These are phyloP conservation scores for Rhinichthys klamathensis DNA, from an alignment of 2,113 vertebrate species.

Conservation along the genomic window DNA sequence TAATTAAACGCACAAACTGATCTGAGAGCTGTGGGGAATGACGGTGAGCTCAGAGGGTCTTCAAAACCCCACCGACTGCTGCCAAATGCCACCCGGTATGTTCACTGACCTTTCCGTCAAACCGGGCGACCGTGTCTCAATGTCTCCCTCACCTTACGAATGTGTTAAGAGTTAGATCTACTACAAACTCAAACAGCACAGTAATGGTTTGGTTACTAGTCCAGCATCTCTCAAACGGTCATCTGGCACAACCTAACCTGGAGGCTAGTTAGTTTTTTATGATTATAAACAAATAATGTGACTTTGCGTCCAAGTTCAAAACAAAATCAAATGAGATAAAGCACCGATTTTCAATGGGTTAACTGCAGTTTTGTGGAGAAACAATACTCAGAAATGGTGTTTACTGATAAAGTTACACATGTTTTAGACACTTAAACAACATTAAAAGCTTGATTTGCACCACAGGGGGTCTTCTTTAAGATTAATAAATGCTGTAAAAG, in stretches of 20 bases:
- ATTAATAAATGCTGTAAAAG: too few species aligned
- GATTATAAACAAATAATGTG: neutral
- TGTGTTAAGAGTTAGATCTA: conserved; percentile 1
- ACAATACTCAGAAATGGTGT: too few species aligned
- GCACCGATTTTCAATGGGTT: too few species aligned
- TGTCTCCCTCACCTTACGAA: neutral
- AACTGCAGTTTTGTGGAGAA: too few species aligned
- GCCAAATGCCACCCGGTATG: conserved; percentile 20
- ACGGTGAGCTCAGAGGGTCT: neutral
- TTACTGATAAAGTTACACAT: too few species aligned
- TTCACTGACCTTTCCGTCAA: conserved; percentile 8
- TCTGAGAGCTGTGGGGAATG: conserved; percentile 19
- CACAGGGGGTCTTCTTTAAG: too few species aligned
- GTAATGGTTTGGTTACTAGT: neutral
- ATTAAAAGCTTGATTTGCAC: too few species aligned
- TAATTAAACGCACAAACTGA: conserved; percentile 1
- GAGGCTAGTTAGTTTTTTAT: neutral
- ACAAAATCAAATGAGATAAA: too few species aligned
- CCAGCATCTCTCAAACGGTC: neutral
- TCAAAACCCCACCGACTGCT: conserved; percentile 1
- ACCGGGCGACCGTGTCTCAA: neutral
- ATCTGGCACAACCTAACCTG: neutral
- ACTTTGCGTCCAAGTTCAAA: neutral
- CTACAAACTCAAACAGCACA: neutral
- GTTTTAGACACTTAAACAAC: too few species aligned